Evolutionary conservation across 2,113 vertebrate species (phyloP).

Genomic region (Scytalopus superciliaris): DNA sequence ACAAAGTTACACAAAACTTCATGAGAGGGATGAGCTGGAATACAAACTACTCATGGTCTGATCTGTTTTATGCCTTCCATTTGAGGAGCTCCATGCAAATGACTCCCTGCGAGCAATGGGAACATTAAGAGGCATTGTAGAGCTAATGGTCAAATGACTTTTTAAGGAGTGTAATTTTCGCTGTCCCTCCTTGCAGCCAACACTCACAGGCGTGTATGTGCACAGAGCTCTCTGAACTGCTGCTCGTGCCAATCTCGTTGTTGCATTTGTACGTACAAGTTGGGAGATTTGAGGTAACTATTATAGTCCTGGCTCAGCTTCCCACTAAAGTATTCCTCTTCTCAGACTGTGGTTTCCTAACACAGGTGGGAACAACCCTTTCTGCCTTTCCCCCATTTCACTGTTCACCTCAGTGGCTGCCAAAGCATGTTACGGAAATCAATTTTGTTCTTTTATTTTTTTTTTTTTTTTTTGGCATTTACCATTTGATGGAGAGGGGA

Average conservation of each 20-base stretch:
- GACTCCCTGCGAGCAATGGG: neutral
- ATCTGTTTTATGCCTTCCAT: neutral
- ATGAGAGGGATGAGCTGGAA: neutral
- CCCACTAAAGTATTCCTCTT: neutral
- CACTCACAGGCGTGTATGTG: neutral
- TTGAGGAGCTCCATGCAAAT: neutral
- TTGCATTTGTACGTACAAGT: neutral
- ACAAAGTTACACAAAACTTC: conserved; percentile 2
- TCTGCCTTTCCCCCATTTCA: neutral
- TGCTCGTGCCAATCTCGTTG: neutral
- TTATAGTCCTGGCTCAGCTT: neutral
- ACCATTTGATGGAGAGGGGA: neutral
- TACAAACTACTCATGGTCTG: neutral
- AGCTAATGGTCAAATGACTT: neutral
- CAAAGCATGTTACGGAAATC: neutral
- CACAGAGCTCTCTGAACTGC: neutral
- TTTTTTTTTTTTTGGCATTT: neutral
- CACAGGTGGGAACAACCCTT: neutral
- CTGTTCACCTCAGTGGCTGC: neutral
- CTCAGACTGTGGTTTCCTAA: conserved; percentile 28
- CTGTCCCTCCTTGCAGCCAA: neutral
- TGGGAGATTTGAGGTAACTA: neutral
- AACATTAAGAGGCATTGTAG: neutral
- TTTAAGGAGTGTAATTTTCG: neutral
- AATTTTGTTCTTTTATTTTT: neutral